Conservation (phyloP, 2,888 invertebrate genomes). For the Acrobasis consociella region DNA sequence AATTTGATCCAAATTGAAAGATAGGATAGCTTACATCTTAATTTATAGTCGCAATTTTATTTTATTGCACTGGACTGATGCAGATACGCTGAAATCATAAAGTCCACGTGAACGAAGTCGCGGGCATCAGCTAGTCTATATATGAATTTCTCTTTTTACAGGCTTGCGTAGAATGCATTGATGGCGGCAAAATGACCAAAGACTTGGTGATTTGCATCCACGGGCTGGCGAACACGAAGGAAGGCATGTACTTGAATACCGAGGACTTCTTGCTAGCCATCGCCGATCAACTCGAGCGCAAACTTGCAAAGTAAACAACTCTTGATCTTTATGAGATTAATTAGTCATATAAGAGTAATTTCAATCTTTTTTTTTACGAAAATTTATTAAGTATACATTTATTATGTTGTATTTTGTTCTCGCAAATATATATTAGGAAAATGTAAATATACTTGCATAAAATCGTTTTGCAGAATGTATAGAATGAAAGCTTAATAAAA, state of each 20-base stretch:
- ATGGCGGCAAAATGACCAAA: conserved; percentile 93
- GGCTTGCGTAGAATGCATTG: conserved; percentile 92
- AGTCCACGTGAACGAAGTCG: too few relatives aligned
- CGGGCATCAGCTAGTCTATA: too few relatives aligned
- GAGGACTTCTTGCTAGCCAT: conserved; percentile 94
- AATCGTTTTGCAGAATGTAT: neutral
- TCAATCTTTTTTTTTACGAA: neutral
- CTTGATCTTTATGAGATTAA: neutral
- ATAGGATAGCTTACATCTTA: too few relatives aligned
- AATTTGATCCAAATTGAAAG: too few relatives aligned
- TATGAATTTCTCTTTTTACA: conserved; percentile 42
- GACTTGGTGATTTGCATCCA: conserved; percentile 94
- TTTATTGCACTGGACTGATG: too few relatives aligned
- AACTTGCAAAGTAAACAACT: conserved; percentile 56
- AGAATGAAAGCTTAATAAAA: neutral
- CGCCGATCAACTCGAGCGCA: conserved; percentile 86
- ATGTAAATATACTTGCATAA: neutral
- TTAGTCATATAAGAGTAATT: neutral
- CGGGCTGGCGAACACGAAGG: conserved; percentile 90
- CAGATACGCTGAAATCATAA: too few relatives aligned
- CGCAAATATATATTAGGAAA: neutral
- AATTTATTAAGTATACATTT: neutral
- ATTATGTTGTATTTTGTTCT: neutral
- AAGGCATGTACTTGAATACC: conserved; percentile 91
- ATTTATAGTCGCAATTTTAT: too few relatives aligned